Percentiles rank a stretch among this genome's conserved stretches.
Conservation (phyloP, 1,140 invertebrate species). For the Drosophila sp. region DNA sequence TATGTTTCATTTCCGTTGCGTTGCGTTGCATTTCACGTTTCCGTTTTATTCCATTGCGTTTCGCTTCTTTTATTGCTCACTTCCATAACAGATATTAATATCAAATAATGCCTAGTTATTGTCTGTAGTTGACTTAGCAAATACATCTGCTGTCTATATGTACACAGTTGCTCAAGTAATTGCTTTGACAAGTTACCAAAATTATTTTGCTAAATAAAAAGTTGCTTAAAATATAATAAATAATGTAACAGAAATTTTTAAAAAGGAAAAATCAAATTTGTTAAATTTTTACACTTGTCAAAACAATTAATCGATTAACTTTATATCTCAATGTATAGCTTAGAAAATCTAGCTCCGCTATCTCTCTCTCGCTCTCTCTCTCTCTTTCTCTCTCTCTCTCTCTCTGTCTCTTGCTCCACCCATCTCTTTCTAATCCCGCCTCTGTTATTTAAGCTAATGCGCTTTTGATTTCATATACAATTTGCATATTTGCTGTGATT, state of each 20-base stretch:
- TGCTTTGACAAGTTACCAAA: too few relatives aligned
- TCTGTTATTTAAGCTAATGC: conserved; percentile 8
- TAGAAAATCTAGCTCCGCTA: not conserved
- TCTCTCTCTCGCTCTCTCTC: conserved; percentile 5
- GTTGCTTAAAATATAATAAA: too few relatives aligned
- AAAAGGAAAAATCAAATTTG: too few relatives aligned
- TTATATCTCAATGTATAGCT: too few relatives aligned
- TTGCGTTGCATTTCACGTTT: conserved; percentile 24
- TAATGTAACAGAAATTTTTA: too few relatives aligned
- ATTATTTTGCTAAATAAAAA: too few relatives aligned
- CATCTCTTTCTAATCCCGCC: conserved; percentile 12
- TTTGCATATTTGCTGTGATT: conserved; percentile 6
- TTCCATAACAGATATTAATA: conserved; percentile 24
- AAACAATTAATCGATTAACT: too few relatives aligned
- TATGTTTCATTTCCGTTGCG: conserved; percentile 33
- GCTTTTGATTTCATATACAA: conserved; percentile 27
- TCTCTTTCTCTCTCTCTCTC: conserved; percentile 1
- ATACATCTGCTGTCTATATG: not conserved
- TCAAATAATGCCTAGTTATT: conserved; percentile 41
- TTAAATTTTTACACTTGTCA: too few relatives aligned
- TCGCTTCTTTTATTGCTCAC: conserved; percentile 13
- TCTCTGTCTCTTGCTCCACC: not conserved
- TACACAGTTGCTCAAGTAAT: not conserved
- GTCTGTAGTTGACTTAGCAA: conserved; percentile 32
- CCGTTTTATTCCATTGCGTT: conserved; percentile 31